These are phyloP conservation scores for Cyprinodon diabolis DNA, from an alignment of 2,797 vertebrate genomes.

Conservation along the genomic window DNA sequence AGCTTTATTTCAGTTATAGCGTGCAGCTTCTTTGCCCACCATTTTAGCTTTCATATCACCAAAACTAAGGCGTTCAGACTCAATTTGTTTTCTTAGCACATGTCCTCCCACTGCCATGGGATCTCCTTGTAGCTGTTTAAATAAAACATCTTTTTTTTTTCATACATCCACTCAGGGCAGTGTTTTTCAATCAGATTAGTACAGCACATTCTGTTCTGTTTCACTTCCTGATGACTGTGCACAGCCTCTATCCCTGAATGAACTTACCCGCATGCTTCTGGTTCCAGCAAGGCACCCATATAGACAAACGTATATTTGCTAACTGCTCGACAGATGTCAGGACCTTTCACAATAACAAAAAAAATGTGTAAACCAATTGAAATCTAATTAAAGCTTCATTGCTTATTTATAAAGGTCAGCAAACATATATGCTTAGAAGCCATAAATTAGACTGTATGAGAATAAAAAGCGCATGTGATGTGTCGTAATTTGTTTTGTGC, in stretches of 20 bases:
- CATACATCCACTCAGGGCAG: slow-evolving; percentile 74
- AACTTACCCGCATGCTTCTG: slow-evolving; percentile 79
- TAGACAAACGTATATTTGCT: slow-evolving; percentile 49
- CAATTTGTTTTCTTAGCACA: slow-evolving; percentile 42
- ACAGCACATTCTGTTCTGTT: slow-evolving; percentile 87
- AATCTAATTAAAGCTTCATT: background rate
- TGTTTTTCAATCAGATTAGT: slow-evolving; percentile 86
- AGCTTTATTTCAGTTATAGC: slow-evolving; percentile 65
- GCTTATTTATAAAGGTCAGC: background rate
- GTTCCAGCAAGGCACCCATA: slow-evolving; percentile 71
- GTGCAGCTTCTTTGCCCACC: slow-evolving; percentile 27
- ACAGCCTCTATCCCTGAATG: slow-evolving; percentile 79
- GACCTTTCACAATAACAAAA: slow-evolving; percentile 22
- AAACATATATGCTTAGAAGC: background rate
- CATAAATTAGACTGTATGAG: background rate
- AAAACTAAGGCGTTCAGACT: slow-evolving; percentile 40
- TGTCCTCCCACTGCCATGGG: slow-evolving; percentile 38
- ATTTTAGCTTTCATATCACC: slow-evolving; percentile 37
- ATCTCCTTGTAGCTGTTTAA: slow-evolving; percentile 70
- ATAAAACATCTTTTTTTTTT: slow-evolving; percentile 66
- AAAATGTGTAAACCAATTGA: slow-evolving; percentile 19
- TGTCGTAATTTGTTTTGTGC: background rate
- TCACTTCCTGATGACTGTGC: slow-evolving; percentile 87
- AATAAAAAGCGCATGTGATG: slow-evolving; percentile 8
- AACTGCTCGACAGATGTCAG: slow-evolving; percentile 35